Conservation (phyloP, 2,888 invertebrate genomes). For the Pasiphila rectangulata region DNA sequence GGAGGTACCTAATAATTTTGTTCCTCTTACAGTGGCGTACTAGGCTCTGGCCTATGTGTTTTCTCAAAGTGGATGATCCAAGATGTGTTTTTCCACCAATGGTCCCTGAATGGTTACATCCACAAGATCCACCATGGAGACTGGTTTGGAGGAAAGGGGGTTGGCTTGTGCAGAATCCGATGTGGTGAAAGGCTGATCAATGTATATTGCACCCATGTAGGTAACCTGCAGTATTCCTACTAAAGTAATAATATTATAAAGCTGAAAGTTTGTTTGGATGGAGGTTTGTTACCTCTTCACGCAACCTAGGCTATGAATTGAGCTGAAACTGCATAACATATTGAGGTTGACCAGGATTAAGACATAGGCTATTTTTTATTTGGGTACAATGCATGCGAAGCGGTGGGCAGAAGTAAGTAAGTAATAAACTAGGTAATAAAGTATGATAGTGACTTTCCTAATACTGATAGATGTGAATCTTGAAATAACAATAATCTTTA, state of each 20-base stretch:
- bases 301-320: too few species aligned
- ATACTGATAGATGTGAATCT: too few species aligned
- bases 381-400: too few species aligned
- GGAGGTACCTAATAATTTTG: background rate
- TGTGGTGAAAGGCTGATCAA: conserved; percentile 86
- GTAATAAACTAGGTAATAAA: too few species aligned
- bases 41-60: conserved; percentile 94
- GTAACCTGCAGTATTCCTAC: too few species aligned
- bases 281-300: too few species aligned
- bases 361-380: too few species aligned
- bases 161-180: conserved; percentile 89
- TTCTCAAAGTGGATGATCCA: conserved; percentile 91
- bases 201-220: conserved; percentile 96
- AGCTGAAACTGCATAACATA: too few species aligned
- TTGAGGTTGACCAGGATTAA: too few species aligned
- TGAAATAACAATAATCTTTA: too few species aligned
- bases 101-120: conserved; percentile 98
- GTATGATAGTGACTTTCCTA: too few species aligned
- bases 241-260: background rate
- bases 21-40: conserved; percentile 85
- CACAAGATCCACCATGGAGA: conserved; percentile 98
- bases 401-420: too few species aligned
- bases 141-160: conserved; percentile 99
- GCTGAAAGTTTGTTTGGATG: background rate
- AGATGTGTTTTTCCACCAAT: conserved; percentile 94